Evolutionary conservation across 2,888 invertebrate species (phyloP), one percentile per base, ranked within the genome.

Genomic region (Nomada ruficornis): DNA sequence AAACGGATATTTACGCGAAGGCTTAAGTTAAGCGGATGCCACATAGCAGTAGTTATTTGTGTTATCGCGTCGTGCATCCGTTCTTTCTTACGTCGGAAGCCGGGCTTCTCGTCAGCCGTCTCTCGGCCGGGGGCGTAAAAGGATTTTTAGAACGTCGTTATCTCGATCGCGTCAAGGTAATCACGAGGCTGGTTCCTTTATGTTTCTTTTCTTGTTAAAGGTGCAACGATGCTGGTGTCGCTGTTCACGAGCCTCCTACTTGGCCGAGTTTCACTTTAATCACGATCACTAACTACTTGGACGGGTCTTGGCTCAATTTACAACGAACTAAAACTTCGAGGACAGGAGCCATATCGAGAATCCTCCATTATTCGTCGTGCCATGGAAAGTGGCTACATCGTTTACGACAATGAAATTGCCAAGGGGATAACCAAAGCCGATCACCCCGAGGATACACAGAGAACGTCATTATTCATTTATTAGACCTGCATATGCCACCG

Each of bases 281-380:
- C 85, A 85, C 78, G 74, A 77, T 80, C 82, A 23, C 70, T 80
- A 69, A 78, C 80, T 73, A 82, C 71, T 74, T 81, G 86, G 83
- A 82, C 77, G 73, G 47, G 73, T 82, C 69, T 83, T 74, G 89
- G 86, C 85, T 89, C 89, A 81, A 88, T 82, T 88, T 86, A 89
- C 89, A 85, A 89, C 89, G 89, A 89, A 89, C 82, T 83, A 79
- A 78, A 85, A 88, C 83, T 78, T 86, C 62, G 80, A 79, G 80
- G 86, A 82, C 76, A 76, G 81, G 78, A 84, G 80, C 83, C 87
- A 83, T 82, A 36, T 7, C 79, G 67, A 59, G 59, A 73, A 76
- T 84, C 83, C 62, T 63, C 80, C 68, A 62, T 70, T 62, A 77
- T 76, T 80, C 79, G 75, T 29, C 64, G 72, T 60, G 75, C 75